A percentile compares a stretch with the other conserved stretches of the same genome.
These are phyloP conservation scores for Crotalus tigris DNA, from an alignment of 2,113 vertebrate species.

Conservation along the genomic window DNA sequence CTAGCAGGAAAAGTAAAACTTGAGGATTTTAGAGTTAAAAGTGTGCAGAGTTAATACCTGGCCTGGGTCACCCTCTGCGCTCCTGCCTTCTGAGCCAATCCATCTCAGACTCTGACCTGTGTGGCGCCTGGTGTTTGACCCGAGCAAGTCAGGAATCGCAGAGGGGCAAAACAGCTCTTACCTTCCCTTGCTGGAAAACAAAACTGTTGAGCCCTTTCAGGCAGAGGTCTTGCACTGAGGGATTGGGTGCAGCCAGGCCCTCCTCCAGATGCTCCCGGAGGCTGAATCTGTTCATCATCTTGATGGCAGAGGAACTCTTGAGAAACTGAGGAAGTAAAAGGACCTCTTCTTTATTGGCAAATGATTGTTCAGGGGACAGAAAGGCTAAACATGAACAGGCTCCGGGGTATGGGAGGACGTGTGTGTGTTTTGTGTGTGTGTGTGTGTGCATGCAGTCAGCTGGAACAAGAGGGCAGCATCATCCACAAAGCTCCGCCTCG, in stretches of 20 bases:
- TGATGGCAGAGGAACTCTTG: conserved; percentile 12
- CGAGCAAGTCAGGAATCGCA: background rate
- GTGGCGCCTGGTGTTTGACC: background rate
- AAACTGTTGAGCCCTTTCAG: conserved; percentile 10
- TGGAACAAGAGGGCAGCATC: background rate
- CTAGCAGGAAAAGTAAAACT: background rate
- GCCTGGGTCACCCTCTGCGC: background rate
- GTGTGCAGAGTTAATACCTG: background rate
- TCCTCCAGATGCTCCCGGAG: conserved; percentile 15
- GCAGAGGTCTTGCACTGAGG: background rate
- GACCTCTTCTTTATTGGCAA: too few species aligned
- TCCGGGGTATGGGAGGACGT: background rate
- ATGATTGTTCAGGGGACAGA: too few species aligned
- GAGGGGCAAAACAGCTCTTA: background rate
- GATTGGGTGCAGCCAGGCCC: background rate
- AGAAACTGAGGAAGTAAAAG: background rate
- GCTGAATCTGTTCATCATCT: conserved; percentile 30
- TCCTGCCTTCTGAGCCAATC: background rate
- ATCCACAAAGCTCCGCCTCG: background rate
- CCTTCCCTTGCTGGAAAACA: conserved; percentile 8
- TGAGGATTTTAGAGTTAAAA: background rate
- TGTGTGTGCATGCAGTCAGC: background rate
- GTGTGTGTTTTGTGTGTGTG: background rate
- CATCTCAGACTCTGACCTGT: background rate
- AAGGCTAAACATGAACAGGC: background rate